Base-by-base conservation (phyloP, 2,888 invertebrate genomes). In the Nomada ferruginata region DNA sequence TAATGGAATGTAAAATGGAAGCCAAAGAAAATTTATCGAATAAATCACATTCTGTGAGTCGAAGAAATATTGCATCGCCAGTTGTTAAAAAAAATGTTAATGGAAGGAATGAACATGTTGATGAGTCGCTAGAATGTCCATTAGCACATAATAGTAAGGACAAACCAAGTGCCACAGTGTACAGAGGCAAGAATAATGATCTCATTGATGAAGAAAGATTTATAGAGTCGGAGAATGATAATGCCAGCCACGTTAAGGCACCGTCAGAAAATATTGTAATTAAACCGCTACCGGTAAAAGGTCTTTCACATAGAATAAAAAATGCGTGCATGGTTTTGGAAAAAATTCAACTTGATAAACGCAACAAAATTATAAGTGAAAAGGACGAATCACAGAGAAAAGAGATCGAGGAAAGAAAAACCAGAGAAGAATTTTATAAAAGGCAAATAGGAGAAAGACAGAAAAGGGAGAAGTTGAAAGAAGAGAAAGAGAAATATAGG, bases 61-160 rank as follows among this genome's bases (percentile, higher is more conserved):
- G 91, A 26, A 82, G 86, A 72, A 85, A 89, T 79, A 83, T 90
- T 29, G 18, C 61, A 65, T 89, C 91, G 15, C 87, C 89, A 1
- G 89, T 78, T 80, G 81, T 87, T 44, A 66, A 61, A 23, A 68
- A 61, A 23, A 82, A 59, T 72, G 69, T 61, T 53, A 75, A 52
- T 3, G 79, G 76, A 29, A 70, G 72, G 36, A 74, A 70, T 44
- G 23, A 77, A 11, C 20, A 23, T 42, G 42, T 52, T 64, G 68
- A 47, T 20, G 11, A 20, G 5, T n/a, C 63, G 15, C n/a, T 53
- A 1, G 69, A 66, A 76, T 47, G 44, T 71, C 36, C 20, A 73
- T 73, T 82, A 68, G 78, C 42, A 20, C 42, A 23, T 63, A 60
- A n/a, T 29, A 69, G 36, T 9, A 74, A 57, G 0, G 53, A 78